Base-by-base conservation (phyloP, 2,113 vertebrate genomes). In the Synchiropus splendidus region DNA sequence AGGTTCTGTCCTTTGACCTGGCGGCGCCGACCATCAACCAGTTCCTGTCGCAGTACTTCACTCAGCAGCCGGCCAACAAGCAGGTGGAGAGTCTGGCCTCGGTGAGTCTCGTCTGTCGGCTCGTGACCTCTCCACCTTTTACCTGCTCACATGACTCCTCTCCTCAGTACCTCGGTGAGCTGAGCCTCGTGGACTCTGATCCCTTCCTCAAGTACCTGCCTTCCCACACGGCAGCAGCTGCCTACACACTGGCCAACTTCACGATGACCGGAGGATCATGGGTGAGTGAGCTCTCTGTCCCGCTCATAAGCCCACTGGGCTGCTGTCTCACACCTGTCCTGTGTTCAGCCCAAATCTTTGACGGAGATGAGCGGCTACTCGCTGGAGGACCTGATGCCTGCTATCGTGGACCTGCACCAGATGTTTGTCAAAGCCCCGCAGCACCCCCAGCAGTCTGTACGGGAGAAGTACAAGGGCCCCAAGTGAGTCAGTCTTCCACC, bases 1-100 rank as follows among this genome's bases (percentile, higher is more conserved):
- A 97, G 76, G 96, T 99, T 51, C 87, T 99, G 33, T 91, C 94
- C 0, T 99, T 99, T 79, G 94, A 98, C 66, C 87, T 99, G 60
- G 93, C 94, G 0, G 89, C 90, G 31, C 96, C 96, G 36, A 98
- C 94, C 1, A 89, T 98, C 47, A 86, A 88, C 72, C 94, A 98
- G 75, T 99, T 97, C 68, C 94, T 99, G 65, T 89, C 89, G 8
- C 92, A 97, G 45, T 98, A 96, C 60, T 89, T 95, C 59, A 78
- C 91, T 1, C 72, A 86, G 14, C 86, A 88, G 1, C 16, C 84
- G 1, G 83, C 87, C 37, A 74, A 67, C 31, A 82, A 75, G 47
- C 88, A 82, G 61, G 87, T 92, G 45, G 89, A 95, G 71, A 92
- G 85, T 58, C 68, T 99, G 16, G 85, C 93, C 2, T 88, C 97